Evolutionary conservation across 2,888 invertebrate genomes (phyloP).

Genomic region (Aethes cnicana): DNA sequence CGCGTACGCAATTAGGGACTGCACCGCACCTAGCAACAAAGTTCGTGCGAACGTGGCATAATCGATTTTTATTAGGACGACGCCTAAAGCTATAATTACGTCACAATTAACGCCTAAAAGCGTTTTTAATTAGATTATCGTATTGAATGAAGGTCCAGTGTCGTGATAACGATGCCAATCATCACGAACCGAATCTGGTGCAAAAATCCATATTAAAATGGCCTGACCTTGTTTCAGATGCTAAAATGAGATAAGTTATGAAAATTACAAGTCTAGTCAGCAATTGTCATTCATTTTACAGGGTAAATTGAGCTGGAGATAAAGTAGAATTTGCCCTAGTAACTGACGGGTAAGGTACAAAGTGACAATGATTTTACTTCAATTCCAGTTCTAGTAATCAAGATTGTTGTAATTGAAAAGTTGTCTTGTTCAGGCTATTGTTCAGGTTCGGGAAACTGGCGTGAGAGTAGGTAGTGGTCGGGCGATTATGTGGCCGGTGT

Average conservation of each 20-base stretch:
- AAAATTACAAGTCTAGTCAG: not conserved
- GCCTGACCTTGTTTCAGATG: too few species aligned
- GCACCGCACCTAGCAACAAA: too few species aligned
- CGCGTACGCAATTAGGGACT: too few species aligned
- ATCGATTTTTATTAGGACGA: slow-evolving; percentile 8
- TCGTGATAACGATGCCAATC: too few species aligned
- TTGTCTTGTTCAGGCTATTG: slow-evolving; percentile 36
- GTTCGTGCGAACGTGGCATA: slow-evolving; percentile 7
- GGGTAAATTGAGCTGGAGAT: not conserved
- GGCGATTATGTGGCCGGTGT: slow-evolving; percentile 65
- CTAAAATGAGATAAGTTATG: not conserved
- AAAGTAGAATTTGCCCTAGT: not conserved
- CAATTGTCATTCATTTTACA: not conserved
- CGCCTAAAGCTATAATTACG: too few species aligned
- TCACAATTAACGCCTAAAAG: too few species aligned
- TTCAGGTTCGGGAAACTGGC: slow-evolving; percentile 56
- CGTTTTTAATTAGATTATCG: too few species aligned
- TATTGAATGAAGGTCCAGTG: too few species aligned
- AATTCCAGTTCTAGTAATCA: too few species aligned
- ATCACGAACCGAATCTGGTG: too few species aligned
- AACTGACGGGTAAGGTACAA: slow-evolving; percentile 1
- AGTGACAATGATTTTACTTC: slow-evolving; percentile 13
- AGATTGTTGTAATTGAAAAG: slow-evolving; percentile 17
- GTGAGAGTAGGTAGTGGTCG: slow-evolving; percentile 36
- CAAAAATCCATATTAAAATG: too few species aligned